Percentiles rank a stretch among this genome's conserved stretches.
Conservation (phyloP, 2,797 vertebrate species). For the Simalia tracyae region DNA sequence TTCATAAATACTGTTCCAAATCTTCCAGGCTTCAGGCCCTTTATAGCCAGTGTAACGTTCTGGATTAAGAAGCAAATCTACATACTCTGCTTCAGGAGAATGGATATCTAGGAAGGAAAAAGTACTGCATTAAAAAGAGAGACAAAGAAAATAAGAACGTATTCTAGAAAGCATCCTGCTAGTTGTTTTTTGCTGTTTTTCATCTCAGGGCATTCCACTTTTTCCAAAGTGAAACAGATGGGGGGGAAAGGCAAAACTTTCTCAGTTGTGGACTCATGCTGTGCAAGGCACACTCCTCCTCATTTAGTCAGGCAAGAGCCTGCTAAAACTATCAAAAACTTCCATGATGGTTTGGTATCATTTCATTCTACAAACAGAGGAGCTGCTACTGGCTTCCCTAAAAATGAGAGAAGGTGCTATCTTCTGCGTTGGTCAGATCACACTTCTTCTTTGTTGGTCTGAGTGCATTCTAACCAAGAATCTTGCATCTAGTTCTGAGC, state of each 20-base stretch:
- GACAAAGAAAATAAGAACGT: not conserved
- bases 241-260: not conserved
- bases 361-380: not conserved
- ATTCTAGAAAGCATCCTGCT: not conserved
- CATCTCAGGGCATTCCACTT: not conserved
- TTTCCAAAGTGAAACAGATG: not conserved
- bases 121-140: not conserved
- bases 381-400: not conserved
- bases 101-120: constrained; percentile 67
- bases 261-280: not conserved
- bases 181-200: not conserved
- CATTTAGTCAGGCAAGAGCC: not conserved
- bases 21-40: constrained; percentile 77
- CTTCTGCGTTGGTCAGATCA: too few relatives aligned
- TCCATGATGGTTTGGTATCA: not conserved
- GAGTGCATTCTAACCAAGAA: too few relatives aligned
- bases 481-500: too few relatives aligned
- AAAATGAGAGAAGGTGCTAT: too few relatives aligned
- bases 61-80: constrained; percentile 78
- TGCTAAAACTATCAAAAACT: not conserved
- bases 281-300: not conserved
- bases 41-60: constrained; percentile 81
- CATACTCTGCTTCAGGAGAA: constrained; percentile 78
- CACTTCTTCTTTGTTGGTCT: too few relatives aligned
- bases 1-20: constrained; percentile 83